phyloP scores from a whole-genome alignment of 2,888 invertebrate species.

The Lithophane socia region DNA sequence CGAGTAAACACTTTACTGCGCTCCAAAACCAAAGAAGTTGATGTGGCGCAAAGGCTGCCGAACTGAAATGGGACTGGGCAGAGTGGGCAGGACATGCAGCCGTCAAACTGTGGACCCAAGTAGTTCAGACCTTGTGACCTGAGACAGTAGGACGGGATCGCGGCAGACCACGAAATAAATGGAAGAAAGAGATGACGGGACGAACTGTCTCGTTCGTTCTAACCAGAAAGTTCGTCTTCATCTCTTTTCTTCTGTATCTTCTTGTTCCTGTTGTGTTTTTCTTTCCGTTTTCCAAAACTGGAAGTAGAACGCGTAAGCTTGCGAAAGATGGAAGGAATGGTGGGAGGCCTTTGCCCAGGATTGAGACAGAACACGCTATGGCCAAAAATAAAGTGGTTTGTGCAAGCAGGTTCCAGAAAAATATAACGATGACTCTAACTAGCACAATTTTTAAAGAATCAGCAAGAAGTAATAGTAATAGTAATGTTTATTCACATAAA shows the following conservation, averaged over 20 bases:
- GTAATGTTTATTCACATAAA: too few species aligned
- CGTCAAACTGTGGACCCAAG: neutral
- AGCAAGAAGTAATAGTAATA: too few species aligned
- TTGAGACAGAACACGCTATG: neutral
- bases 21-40: too few species aligned
- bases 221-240: neutral
- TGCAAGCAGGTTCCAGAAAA: too few species aligned
- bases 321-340: neutral
- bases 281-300: neutral
- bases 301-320: neutral
- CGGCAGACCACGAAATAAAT: neutral
- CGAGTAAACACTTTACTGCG: too few species aligned
- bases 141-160: neutral
- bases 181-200: neutral
- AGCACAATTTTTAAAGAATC: too few species aligned
- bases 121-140: neutral
- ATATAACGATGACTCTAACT: too few species aligned
- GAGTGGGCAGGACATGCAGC: neutral
- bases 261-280: too few species aligned
- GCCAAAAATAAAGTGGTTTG: too few species aligned
- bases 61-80: too few species aligned
- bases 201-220: neutral
- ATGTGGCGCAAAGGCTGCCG: too few species aligned
- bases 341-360: neutral
- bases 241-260: too few species aligned